A percentile compares a stretch with the other conserved stretches of the same genome.
Evolutionary conservation across 2,888 invertebrate species (phyloP).

Genomic region (Leptinotarsa rubiginosa): DNA sequence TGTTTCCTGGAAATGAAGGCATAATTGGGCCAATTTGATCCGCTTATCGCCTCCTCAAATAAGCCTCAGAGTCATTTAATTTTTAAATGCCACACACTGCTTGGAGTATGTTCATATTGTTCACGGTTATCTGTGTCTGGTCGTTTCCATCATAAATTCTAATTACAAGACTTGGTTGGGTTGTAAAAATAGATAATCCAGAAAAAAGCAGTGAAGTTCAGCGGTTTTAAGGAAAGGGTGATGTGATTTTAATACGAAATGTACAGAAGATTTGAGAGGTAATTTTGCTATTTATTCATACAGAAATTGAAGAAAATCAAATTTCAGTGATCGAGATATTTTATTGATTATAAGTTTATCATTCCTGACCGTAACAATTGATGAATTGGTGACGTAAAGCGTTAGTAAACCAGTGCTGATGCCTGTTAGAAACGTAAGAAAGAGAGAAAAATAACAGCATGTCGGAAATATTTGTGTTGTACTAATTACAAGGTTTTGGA

Average conservation of each 20-base stretch:
- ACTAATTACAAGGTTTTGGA: too few species aligned
- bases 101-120: conserved; percentile 11
- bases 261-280: background rate
- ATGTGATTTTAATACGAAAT: background rate
- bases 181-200: conserved; percentile 8
- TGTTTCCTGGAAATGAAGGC: conserved; percentile 21
- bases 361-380: too few species aligned
- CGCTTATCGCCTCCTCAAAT: conserved; percentile 32
- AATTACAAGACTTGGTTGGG: conserved; percentile 6
- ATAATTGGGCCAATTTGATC: conserved; percentile 36
- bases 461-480: too few species aligned
- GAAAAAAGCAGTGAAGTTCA: conserved; percentile 7
- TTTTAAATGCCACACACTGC: conserved; percentile 24
- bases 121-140: conserved; percentile 18
- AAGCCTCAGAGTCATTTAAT: conserved; percentile 17
- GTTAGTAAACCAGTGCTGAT: too few species aligned
- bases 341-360: too few species aligned
- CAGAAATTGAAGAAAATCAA: background rate
- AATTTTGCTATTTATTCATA: background rate
- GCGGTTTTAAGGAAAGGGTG: background rate
- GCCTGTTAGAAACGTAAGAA: too few species aligned
- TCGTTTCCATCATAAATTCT: conserved; percentile 16
- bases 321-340: background rate
- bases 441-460: too few species aligned
- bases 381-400: too few species aligned